Evolutionary conservation across 2,797 vertebrate species (phyloP).

Genomic region (Gorsachius magnificus): DNA sequence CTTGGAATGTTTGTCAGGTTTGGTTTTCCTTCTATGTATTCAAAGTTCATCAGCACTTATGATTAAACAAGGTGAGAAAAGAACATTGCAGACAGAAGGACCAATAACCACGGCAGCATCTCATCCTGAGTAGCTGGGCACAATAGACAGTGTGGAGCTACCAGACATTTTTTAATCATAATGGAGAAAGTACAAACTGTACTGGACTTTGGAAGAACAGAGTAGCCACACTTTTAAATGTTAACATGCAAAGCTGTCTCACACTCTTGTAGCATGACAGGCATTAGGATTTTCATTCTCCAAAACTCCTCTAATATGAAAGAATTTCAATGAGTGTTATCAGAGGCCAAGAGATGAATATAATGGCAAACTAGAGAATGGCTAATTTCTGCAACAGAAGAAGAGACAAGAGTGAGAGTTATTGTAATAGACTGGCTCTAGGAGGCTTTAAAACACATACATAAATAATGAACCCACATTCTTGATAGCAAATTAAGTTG

Average conservation of each 20-base stretch:
- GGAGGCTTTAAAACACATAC: not conserved
- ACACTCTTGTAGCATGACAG: not conserved
- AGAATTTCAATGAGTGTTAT: not conserved
- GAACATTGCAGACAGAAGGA: not conserved
- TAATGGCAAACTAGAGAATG: not conserved
- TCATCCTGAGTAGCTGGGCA: not conserved
- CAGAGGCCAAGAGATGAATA: not conserved
- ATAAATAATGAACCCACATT: not conserved
- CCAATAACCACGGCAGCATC: accelerated
- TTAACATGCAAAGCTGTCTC: not conserved
- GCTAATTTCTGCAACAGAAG: not conserved
- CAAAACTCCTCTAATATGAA: not conserved
- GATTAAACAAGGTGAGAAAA: not conserved
- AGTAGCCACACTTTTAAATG: not conserved
- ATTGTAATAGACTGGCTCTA: not conserved
- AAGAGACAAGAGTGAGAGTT: not conserved
- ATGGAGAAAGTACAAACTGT: not conserved
- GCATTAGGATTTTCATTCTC: not conserved
- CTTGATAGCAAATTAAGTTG: not conserved
- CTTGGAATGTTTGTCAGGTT: not conserved
- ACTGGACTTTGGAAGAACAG: not conserved
- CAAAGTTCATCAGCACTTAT: not conserved
- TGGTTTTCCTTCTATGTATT: not conserved
- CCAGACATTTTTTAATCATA: not conserved
- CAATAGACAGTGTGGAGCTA: not conserved